Conservation (phyloP, 2,888 invertebrate species). For the Amblyjoppa proteus region DNA sequence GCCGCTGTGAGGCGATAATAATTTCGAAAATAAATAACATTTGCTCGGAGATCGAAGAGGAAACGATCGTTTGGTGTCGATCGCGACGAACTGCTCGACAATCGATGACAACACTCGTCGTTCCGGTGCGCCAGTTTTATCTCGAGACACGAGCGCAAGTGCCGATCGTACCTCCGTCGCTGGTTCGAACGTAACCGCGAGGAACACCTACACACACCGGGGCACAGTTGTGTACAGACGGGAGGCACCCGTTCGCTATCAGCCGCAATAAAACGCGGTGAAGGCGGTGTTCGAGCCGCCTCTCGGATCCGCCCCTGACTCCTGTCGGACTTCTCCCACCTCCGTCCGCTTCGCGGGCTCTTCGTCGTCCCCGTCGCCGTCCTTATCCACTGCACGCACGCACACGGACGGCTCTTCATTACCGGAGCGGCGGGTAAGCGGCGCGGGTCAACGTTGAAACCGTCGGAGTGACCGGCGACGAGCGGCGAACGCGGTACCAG, state of each 20-base stretch:
- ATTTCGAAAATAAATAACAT: too few relatives aligned
- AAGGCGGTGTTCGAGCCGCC: conserved; percentile 84
- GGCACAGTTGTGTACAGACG: conserved; percentile 26
- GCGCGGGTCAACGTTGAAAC: not conserved
- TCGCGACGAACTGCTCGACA: too few relatives aligned
- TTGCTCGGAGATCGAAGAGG: too few relatives aligned
- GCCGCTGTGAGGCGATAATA: too few relatives aligned
- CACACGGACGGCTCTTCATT: conserved; percentile 11
- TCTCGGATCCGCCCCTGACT: conserved; percentile 83
- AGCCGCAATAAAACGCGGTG: conserved; percentile 80
- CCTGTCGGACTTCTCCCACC: conserved; percentile 74
- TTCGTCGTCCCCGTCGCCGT: conserved; percentile 45
- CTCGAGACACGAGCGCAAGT: conserved; percentile 72
- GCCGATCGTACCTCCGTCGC: conserved; percentile 77
- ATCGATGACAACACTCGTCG: too few relatives aligned
- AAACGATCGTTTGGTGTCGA: too few relatives aligned
- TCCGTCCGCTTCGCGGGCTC: conserved; percentile 52
- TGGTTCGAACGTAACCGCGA: not conserved
- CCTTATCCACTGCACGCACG: conserved; percentile 17
- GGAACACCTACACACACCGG: not conserved
- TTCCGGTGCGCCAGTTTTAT: conserved; percentile 24
- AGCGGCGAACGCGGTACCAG: not conserved
- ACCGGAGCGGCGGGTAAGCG: not conserved
- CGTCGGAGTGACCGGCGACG: conserved; percentile 16
- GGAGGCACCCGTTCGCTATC: conserved; percentile 77